Evolutionary conservation across 2,113 vertebrate genomes (phyloP), one percentile per base, ranked within the genome.

Genomic region (Pseudorectes ferrugineus): DNA sequence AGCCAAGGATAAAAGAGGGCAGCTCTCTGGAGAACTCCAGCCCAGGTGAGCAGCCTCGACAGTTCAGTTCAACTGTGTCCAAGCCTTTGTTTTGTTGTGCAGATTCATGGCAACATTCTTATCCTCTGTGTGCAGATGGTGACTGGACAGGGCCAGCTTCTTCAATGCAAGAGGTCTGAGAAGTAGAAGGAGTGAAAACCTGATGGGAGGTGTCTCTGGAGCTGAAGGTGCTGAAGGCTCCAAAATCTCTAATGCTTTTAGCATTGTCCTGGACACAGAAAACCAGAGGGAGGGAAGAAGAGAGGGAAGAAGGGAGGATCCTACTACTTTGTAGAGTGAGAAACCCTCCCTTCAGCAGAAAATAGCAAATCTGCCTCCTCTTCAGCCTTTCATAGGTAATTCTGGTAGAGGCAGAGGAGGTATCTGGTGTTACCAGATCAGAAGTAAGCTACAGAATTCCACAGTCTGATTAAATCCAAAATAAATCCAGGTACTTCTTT

Each of bases 21-120:
- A 67, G 29, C 57, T 36, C 73, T 81, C 59, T 22, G 61, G 43
- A 78, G 77, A 71, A 12, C 33, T 84, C 55, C 21, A 66, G 43
- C 17, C 38, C 61, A 58, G 42, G 36, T 3, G 38, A 85, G 51
- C 38, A 76, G 67, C 62, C 75, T 31, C 0, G 0, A 21, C 0
- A 9, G 45, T 5, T 92, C 63, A 61, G 58, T 36, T 58, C 23
- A 36, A 11, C 57, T 58, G 1, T 25, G 33, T 43, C 54, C 51
- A 66, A 57, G 33, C 12, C 18, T 49, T n/a, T 3, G 1, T 61
- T 86, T 79, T 35, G 12, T 45, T 74, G 36, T 86, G 42, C 68
- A 86, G 33, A 45, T 66, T 88, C 59, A 43, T 10, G 33, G 54
- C 23, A 66, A 45, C 45, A 68, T 45, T 87, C 33, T n/a, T 22